Conservation (phyloP, 2,113 vertebrate genomes). For the Sarotherodon lohbergeri region DNA sequence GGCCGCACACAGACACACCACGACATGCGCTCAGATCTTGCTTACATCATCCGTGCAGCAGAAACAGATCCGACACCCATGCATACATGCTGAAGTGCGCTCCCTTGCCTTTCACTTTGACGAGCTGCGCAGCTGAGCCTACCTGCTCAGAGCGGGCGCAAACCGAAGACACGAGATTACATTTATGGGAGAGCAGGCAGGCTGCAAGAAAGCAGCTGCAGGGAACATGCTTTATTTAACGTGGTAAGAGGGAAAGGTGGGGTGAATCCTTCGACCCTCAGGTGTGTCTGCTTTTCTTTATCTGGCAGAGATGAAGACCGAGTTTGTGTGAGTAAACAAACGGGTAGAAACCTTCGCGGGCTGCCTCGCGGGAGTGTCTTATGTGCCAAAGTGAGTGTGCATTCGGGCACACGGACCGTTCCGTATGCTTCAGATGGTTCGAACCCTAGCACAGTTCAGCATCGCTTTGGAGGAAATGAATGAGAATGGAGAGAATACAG, state of each 20-base stretch:
- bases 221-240: background rate
- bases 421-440: constrained; percentile 98
- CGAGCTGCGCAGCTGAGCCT: background rate
- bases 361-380: background rate
- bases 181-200: background rate
- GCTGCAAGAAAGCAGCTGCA: background rate
- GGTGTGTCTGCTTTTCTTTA: background rate
- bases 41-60: constrained; percentile 55
- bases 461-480: constrained; percentile 97
- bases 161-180: background rate
- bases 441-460: constrained; percentile 95
- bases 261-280: background rate
- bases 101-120: background rate
- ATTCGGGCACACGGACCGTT: constrained; percentile 2
- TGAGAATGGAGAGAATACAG: constrained; percentile 79
- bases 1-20: constrained; percentile 36
- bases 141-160: background rate
- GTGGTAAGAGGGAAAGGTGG: background rate
- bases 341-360: background rate
- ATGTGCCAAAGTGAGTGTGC: constrained; percentile 14
- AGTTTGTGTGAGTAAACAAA: constrained; percentile 12
- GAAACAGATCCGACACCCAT: constrained; percentile 24
- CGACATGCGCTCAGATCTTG: constrained; percentile 20
- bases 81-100: constrained; percentile 19
- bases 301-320: background rate